Evolutionary conservation across 1,140 invertebrate genomes (phyloP).

Genomic region (Aphelenchoides fujianensis): DNA sequence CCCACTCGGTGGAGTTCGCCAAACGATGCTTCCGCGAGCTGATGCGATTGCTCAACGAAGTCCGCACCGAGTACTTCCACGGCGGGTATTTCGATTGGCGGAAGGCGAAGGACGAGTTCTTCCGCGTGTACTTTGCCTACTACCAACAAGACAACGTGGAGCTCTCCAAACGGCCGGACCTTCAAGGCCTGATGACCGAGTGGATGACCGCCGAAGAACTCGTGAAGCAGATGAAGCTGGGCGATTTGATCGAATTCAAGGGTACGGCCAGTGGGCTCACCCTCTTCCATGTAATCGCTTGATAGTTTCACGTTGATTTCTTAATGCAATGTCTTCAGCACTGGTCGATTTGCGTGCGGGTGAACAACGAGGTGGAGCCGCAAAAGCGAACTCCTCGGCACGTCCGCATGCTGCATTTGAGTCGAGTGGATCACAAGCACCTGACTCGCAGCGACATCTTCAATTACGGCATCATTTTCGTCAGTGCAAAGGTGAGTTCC

Average conservation of each 20-base stretch:
- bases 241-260: constrained; percentile 12
- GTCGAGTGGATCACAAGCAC: background rate
- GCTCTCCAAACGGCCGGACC: background rate
- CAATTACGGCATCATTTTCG: constrained; percentile 7
- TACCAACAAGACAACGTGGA: background rate
- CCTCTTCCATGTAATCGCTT: constrained; percentile 8
- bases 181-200: constrained; percentile 9
- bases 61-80: background rate
- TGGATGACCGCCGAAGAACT: constrained; percentile 1
- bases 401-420: constrained; percentile 2
- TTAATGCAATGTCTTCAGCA: constrained; percentile 15
- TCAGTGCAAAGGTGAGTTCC: constrained; percentile 8
- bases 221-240: background rate
- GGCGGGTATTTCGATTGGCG: constrained; percentile 3
- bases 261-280: constrained; percentile 1
- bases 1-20: background rate
- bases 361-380: background rate
- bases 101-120: background rate
- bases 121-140: background rate
- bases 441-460: background rate
- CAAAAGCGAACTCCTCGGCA: background rate
- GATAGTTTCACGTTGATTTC: background rate
- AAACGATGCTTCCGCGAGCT: background rate
- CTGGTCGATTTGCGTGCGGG: constrained; percentile 13
- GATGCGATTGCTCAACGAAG: background rate